Percentiles rank a stretch among this genome's conserved stretches.
These are phyloP conservation scores for Melanerpes aurifrons DNA, from an alignment of 2,113 vertebrate species.

Conservation along the genomic window DNA sequence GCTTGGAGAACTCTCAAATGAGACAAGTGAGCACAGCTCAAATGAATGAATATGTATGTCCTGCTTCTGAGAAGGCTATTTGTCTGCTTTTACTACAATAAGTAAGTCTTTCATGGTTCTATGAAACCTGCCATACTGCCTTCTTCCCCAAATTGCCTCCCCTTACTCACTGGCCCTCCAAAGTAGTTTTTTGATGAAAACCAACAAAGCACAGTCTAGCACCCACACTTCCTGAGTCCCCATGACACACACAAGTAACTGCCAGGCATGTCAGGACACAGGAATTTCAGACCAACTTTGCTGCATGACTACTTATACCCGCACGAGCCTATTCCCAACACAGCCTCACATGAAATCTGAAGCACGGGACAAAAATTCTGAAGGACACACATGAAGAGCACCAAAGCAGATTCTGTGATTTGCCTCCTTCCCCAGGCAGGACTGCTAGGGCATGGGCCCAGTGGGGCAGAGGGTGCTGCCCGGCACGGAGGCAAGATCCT, in stretches of 20 bases:
- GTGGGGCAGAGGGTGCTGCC: background rate
- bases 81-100: background rate
- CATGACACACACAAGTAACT: background rate
- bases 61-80: background rate
- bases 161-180: background rate
- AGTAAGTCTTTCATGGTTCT: background rate
- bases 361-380: too few species aligned
- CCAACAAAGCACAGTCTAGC: background rate
- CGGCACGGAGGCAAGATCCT: background rate
- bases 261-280: background rate
- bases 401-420: fast-evolving
- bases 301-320: background rate
- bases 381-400: fast-evolving
- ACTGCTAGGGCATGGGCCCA: fast-evolving
- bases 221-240: background rate
- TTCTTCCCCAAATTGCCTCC: background rate
- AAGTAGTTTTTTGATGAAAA: background rate
- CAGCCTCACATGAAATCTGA: background rate
- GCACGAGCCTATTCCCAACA: background rate
- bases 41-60: background rate
- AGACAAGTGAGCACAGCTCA: background rate
- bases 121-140: background rate
- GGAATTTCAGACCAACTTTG: background rate
- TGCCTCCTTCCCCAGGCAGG: background rate
- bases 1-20: background rate